A percentile compares a stretch with the other conserved stretches of the same genome.
Conservation (phyloP, 2,113 vertebrate genomes). For the Oryzias celebensis region DNA sequence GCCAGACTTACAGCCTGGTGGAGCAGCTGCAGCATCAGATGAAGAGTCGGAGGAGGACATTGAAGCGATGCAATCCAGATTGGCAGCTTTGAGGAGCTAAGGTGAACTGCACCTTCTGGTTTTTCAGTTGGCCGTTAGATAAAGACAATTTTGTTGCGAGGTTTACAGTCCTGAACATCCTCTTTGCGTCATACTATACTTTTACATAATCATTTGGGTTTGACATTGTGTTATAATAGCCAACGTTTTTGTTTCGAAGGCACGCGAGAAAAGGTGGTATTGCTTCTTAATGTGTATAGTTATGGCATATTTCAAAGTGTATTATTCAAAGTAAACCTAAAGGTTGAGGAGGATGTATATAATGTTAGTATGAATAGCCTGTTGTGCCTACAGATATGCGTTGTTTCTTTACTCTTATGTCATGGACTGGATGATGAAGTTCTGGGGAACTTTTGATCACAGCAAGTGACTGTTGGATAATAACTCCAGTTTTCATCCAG, state of each 20-base stretch:
- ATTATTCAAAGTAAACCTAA: constrained; percentile 65
- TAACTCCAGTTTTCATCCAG: constrained; percentile 12
- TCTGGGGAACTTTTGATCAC: constrained; percentile 36
- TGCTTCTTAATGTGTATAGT: constrained; percentile 41
- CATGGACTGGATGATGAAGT: constrained; percentile 18
- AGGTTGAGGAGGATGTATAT: constrained; percentile 57
- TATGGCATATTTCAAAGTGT: constrained; percentile 19
- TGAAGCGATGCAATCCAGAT: constrained; percentile 93
- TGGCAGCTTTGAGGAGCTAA: constrained; percentile 93
- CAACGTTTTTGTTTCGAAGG: constrained; percentile 9
- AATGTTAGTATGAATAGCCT: constrained; percentile 65
- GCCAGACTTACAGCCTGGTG: constrained; percentile 79
- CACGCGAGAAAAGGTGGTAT: constrained; percentile 16
- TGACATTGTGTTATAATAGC: constrained; percentile 39
- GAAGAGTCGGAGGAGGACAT: constrained; percentile 90
- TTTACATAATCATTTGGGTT: constrained; percentile 51
- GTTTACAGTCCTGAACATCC: constrained; percentile 36
- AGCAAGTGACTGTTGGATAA: constrained; percentile 29
- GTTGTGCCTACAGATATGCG: constrained; percentile 62
- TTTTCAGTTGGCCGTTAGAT: constrained; percentile 28
- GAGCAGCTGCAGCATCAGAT: constrained; percentile 82
- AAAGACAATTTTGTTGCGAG: constrained; percentile 45
- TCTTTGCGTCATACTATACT: constrained; percentile 26
- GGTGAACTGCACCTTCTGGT: constrained; percentile 23
- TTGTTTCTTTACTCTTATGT: constrained; percentile 36